Base-by-base conservation (phyloP, 2,113 vertebrate genomes). In the Pluvianellus socialis region DNA sequence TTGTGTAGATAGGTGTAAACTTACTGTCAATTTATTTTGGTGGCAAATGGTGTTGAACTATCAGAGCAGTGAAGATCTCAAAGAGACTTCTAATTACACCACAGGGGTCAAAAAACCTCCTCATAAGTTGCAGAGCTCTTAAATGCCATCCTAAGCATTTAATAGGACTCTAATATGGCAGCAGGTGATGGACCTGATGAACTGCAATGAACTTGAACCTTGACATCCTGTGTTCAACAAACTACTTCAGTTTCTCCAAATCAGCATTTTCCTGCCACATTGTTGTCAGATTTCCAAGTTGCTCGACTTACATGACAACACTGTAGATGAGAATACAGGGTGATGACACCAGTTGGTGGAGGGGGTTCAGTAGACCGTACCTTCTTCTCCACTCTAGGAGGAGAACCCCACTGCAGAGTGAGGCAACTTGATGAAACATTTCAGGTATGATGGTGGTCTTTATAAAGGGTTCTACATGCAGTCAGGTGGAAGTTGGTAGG, bases 121-220 rank as follows among this genome's bases (percentile, higher is more conserved):
- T 66, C 2, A 0, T 16, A 45, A 5, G 1, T 33, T 77, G 50
- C 47, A 45, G 19, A 0, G 0, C 10, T 40, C 17, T 53, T 9
- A 38, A 38, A 38, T 38, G 38, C 38, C 38, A 7, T 71, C 73
- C 26, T 66, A 89, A 86, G 15, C 7, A 33, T 74, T 67, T 80
- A 84, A 59, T 45, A 4, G 23, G 5, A 35, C 5, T 38, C n/a
- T 35, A 45, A 55, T 70, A 55, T 10, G 24, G 10, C 20, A 89
- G 5, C 15, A 47, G 17, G 18, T 4, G 9, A 38, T 27, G 18
- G 53, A 44, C 5, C 59, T 61, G 18, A 32, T 45, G 56, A 79
- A 44, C 30, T 1, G 0, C 1, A 3, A 28, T 38, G 32, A 63
- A 33, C 11, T 14, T 42, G 19, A 66, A 44, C 10, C 6, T 62